Conservation (phyloP, 2,888 invertebrate genomes). For the Leptinotarsa haldemani region DNA sequence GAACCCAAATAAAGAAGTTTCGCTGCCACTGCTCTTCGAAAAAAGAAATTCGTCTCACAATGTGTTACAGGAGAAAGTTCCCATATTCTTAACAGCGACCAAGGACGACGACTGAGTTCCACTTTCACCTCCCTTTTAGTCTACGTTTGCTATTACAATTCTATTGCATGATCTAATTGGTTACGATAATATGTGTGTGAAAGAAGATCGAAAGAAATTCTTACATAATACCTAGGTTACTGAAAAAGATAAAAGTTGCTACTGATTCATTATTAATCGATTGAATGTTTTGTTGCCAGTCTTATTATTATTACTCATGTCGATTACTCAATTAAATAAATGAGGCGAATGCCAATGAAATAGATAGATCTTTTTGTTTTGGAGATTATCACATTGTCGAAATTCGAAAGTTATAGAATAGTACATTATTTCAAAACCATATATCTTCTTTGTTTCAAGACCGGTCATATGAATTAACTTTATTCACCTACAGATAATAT, state of each 20-base stretch:
- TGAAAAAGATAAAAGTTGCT: neutral
- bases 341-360: no score
- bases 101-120: slow-evolving; percentile 6
- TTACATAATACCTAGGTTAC: neutral
- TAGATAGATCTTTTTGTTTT: no score
- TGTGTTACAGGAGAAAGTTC: slow-evolving; percentile 18
- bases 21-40: neutral
- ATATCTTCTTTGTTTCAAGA: no score
- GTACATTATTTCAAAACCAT: no score
- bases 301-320: no score
- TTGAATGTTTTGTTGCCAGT: neutral
- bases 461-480: no score
- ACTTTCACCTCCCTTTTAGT: slow-evolving; percentile 26
- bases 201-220: slow-evolving; percentile 1
- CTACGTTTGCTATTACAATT: slow-evolving; percentile 11
- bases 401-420: no score
- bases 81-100: slow-evolving; percentile 5
- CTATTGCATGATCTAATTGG: neutral
- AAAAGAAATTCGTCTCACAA: neutral
- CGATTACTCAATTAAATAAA: no score
- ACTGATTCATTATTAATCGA: neutral
- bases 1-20: no score
- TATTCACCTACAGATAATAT: no score
- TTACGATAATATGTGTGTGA: slow-evolving; percentile 7
- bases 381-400: no score